These are phyloP conservation scores for Zaprionus tsacasi DNA, from an alignment of 1,140 invertebrate species.

Conservation along the genomic window DNA sequence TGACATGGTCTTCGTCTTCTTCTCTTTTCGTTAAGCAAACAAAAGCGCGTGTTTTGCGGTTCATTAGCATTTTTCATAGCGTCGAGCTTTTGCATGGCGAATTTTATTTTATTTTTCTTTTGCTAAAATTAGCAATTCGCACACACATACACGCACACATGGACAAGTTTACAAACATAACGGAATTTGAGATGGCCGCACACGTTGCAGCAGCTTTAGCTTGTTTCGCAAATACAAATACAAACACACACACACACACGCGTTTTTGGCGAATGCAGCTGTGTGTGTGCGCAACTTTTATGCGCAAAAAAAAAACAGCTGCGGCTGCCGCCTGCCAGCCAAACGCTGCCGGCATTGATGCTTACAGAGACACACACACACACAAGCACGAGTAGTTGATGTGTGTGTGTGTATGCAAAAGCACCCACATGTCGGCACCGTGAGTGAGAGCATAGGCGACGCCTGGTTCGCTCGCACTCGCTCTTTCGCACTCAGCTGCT, in stretches of 20 bases:
- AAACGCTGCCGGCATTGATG: conserved; percentile 53
- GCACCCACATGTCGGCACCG: conserved; percentile 15
- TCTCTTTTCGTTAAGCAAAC: conserved; percentile 20
- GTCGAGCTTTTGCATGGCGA: conserved; percentile 41
- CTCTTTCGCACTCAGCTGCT: conserved; percentile 70
- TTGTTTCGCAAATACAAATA: conserved; percentile 41
- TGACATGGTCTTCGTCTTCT: not conserved
- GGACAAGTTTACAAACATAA: conserved; percentile 42
- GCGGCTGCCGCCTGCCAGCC: conserved; percentile 33
- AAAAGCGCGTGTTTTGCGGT: conserved; percentile 40
- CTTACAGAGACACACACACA: conserved; percentile 20
- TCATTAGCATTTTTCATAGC: conserved; percentile 58
- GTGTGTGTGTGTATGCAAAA: not conserved
- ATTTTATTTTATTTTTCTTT: conserved; percentile 14
- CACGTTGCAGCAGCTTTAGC: conserved; percentile 51
- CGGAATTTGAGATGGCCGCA: conserved; percentile 71
- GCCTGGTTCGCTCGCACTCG: conserved; percentile 68
- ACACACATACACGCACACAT: conserved; percentile 13
- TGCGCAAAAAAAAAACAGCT: conserved; percentile 66
- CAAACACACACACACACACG: conserved; percentile 28
- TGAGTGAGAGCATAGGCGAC: too few species aligned
- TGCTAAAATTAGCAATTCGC: conserved; percentile 66
- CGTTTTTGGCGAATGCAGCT: conserved; percentile 29
- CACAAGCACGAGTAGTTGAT: too few species aligned
- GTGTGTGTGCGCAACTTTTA: conserved; percentile 18